Conservation (phyloP, 2,113 vertebrate species). For the Embiotoca jacksoni region DNA sequence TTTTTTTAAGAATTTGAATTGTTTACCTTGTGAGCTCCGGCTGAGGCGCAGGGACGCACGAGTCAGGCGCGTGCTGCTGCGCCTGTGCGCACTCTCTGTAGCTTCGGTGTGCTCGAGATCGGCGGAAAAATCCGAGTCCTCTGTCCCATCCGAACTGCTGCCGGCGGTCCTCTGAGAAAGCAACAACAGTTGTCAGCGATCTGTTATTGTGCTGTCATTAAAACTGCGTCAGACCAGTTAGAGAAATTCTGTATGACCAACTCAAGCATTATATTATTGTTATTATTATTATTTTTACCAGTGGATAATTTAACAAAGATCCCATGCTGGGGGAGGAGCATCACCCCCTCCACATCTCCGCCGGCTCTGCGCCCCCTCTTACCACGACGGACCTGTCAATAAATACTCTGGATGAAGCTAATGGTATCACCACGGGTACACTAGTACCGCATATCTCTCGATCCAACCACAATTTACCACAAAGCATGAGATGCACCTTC, state of each 20-base stretch:
- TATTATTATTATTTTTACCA: conserved; percentile 41
- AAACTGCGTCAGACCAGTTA: background rate
- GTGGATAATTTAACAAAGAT: conserved; percentile 71
- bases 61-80: conserved; percentile 90
- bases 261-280: too few relatives aligned
- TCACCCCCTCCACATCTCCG: conserved; percentile 28
- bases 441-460: background rate
- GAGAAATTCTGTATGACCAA: background rate
- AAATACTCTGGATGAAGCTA: conserved; percentile 1
- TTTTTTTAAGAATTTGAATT: too few relatives aligned
- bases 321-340: conserved; percentile 55
- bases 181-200: background rate
- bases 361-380: background rate
- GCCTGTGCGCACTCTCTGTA: conserved; percentile 85
- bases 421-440: background rate
- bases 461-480: background rate
- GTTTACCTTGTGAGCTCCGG: conserved; percentile 92
- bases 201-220: background rate
- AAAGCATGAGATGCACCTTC: background rate
- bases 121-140: conserved; percentile 97
- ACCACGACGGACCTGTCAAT: conserved; percentile 1
- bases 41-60: conserved; percentile 93
- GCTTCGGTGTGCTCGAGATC: conserved; percentile 93
- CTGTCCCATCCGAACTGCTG: conserved; percentile 96
- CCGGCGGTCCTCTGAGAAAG: conserved; percentile 90